Evolutionary conservation across 2,797 vertebrate genomes (phyloP), one percentile per base, ranked within the genome.

Genomic region (Pteronotus mesoamericanus): DNA sequence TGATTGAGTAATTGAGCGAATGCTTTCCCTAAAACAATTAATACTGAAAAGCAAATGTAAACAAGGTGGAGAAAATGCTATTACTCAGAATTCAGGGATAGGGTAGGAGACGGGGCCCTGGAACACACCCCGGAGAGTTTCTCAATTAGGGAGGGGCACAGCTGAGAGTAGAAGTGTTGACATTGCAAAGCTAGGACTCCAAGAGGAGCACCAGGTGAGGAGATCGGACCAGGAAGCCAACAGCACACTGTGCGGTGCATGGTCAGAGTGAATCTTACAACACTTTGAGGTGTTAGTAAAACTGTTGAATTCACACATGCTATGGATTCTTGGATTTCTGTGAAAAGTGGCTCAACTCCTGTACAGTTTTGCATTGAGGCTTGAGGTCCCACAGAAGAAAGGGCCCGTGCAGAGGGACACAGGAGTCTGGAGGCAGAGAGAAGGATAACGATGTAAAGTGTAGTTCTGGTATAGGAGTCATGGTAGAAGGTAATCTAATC

Each of bases 41-140:
- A 59, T 92, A 86, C 21, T 90, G 24, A 89, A 87, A 92, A 78
- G 14, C 16, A 87, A 84, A 92, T 26, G 21, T 42, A n/a, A 95
- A 59, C 18, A 48, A 84, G 15, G 34, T 24, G 19, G 34, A 66
- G 69, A 89, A 89, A 90, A 68, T 24, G 48, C 26, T 26, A 74
- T 24, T 71, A 10, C n/a, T 88, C 15, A 59, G 15, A 86, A 88
- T 39, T 74, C 34, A 91, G 26, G 42, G 46, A 66, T 72, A 29
- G 3, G 19, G 3, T 37, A 4, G 7, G 21, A 22, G 4, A 7
- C 22, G 19, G 34, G 42, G 8, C 16, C 39, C 34, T 37, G 26
- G 44, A 59, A 77, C 26, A 57, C 7, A 29, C 8, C n/a, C 57
- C 12, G n/a, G n/a, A 22, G 34, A 64, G 46, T 16, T 57, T 82